Evolutionary conservation across 2,113 vertebrate species (phyloP).

Genomic region (Hydrochoerus hydrochaeris): DNA sequence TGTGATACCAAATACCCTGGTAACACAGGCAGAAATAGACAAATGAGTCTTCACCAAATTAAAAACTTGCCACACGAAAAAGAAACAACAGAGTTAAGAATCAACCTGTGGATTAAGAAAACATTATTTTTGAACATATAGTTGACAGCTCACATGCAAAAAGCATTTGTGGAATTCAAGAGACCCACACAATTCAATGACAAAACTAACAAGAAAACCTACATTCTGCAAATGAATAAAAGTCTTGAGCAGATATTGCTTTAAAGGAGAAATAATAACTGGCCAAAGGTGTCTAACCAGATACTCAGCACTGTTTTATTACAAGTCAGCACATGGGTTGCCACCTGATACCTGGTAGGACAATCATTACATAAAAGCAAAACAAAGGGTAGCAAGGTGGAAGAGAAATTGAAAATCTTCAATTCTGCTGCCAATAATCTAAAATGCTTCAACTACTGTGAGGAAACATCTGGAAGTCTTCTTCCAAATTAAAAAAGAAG

Average conservation of each 20-base stretch:
- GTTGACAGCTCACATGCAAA: neutral
- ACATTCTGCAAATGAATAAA: neutral
- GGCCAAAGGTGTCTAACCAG: neutral
- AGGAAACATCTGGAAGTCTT: neutral
- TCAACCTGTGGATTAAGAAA: neutral
- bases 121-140: neutral
- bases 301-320: neutral
- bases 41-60: neutral
- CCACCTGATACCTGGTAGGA: neutral
- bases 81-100: neutral
- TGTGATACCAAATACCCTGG: neutral
- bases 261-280: neutral
- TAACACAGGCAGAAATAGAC: neutral
- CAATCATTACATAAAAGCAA: neutral
- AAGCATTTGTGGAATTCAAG: neutral
- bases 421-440: neutral
- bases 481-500: neutral
- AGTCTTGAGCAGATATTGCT: neutral
- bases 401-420: neutral
- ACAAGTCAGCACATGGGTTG: too few relatives aligned
- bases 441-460: neutral
- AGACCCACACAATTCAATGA: neutral
- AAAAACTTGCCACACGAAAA: neutral
- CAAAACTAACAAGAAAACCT: neutral
- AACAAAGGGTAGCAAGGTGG: neutral